These are phyloP conservation scores for Guaruba guarouba DNA, from an alignment of 2,113 vertebrate species.

Conservation along the genomic window DNA sequence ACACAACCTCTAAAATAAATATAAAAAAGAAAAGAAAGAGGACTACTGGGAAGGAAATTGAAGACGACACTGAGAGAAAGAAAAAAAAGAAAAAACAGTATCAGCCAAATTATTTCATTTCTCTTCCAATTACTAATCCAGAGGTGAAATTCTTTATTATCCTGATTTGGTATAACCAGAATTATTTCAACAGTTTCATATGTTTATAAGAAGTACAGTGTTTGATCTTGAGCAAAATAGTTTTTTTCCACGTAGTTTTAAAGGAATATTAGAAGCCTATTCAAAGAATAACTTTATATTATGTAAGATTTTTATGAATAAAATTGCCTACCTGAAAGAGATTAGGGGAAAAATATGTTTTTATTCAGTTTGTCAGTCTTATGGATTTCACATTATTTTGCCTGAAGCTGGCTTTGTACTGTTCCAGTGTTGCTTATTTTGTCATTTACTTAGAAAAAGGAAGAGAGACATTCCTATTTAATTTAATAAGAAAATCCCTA, in stretches of 20 bases:
- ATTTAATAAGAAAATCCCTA: neutral
- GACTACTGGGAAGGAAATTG: slow-evolving; percentile 68
- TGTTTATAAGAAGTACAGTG: neutral
- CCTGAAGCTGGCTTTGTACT: neutral
- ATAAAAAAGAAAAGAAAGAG: slow-evolving; percentile 81
- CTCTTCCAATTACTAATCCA: slow-evolving; percentile 86
- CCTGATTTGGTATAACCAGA: neutral
- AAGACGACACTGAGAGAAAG: slow-evolving; percentile 75
- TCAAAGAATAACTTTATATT: neutral
- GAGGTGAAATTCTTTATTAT: slow-evolving; percentile 70
- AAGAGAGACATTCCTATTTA: neutral
- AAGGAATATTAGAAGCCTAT: neutral
- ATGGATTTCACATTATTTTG: neutral
- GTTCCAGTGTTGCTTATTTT: neutral
- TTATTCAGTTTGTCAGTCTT: neutral
- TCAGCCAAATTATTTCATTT: slow-evolving; percentile 92
- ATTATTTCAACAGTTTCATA: neutral
- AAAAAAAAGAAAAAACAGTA: slow-evolving; percentile 78
- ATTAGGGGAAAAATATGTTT: neutral
- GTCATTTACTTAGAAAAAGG: neutral
- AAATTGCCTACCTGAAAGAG: neutral
- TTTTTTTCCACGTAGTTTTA: neutral
- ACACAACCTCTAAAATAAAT: slow-evolving; percentile 48
- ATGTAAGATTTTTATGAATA: neutral
- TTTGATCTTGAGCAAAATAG: neutral